These are phyloP conservation scores for Cheilosia soror DNA, from an alignment of 2,888 invertebrate species.

Conservation along the genomic window DNA sequence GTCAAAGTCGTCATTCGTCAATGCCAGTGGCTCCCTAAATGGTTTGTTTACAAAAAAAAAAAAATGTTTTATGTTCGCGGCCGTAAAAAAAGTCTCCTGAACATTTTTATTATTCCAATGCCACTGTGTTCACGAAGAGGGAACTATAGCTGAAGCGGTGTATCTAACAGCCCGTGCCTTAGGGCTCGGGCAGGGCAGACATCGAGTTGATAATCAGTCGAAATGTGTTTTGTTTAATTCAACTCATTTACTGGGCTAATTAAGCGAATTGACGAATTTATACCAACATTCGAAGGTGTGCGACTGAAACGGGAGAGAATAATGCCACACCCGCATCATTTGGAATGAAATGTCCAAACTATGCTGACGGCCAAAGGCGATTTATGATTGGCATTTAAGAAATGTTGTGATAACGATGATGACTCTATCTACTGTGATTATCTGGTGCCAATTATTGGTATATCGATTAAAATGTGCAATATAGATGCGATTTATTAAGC, in stretches of 20 bases:
- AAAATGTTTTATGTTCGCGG: slow-evolving; percentile 67
- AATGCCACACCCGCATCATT: slow-evolving; percentile 9
- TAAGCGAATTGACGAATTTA: slow-evolving; percentile 65
- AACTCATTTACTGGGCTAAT: slow-evolving; percentile 66
- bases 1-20: slow-evolving; percentile 35
- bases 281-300: slow-evolving; percentile 17
- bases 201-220: slow-evolving; percentile 52
- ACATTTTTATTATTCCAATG: slow-evolving; percentile 61
- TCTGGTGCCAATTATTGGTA: no score
- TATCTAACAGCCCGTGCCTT: slow-evolving; percentile 12
- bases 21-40: slow-evolving; percentile 63
- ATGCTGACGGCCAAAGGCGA: background rate
- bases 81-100: slow-evolving; percentile 58
- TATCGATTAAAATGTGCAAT: no score
- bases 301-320: background rate
- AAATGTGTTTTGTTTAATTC: slow-evolving; percentile 69
- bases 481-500: no score
- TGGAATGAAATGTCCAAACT: slow-evolving; percentile 2
- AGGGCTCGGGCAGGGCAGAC: slow-evolving; percentile 9
- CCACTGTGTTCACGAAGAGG: slow-evolving; percentile 12
- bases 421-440: background rate
- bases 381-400: slow-evolving; percentile 28
- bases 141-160: slow-evolving; percentile 1
- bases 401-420: slow-evolving; percentile 7
- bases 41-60: slow-evolving; percentile 68